These are phyloP conservation scores for Aldrovandia affinis DNA, from an alignment of 2,797 vertebrate genomes.

Conservation along the genomic window DNA sequence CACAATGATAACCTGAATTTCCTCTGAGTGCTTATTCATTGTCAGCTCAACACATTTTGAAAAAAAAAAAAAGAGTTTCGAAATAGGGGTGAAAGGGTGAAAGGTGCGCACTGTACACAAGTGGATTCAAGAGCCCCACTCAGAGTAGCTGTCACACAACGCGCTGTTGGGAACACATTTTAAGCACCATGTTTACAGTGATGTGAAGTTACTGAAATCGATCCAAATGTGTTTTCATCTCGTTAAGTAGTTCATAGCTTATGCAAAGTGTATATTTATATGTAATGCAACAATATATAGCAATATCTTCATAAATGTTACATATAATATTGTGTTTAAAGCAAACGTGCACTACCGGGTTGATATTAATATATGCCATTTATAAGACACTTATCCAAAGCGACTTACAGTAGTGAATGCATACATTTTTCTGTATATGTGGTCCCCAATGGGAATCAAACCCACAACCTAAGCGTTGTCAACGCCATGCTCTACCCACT, in stretches of 20 bases:
- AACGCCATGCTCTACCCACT: too few species aligned
- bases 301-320: constrained; percentile 36
- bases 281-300: constrained; percentile 32
- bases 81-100: not conserved
- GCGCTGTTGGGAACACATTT: constrained; percentile 25
- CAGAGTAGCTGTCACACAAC: not conserved
- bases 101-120: not conserved
- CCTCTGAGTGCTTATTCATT: not conserved
- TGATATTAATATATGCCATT: too few species aligned
- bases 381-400: too few species aligned
- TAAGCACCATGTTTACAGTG: constrained; percentile 26
- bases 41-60: not conserved
- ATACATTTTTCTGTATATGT: too few species aligned
- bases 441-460: too few species aligned
- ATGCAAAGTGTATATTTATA: constrained; percentile 46
- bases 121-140: not conserved
- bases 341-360: not conserved
- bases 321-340: not conserved
- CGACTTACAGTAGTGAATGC: too few species aligned
- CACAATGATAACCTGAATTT: not conserved
- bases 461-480: too few species aligned
- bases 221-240: too few species aligned
- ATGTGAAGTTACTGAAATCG: constrained; percentile 38
- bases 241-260: too few species aligned
- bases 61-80: not conserved